Evolutionary conservation across 2,113 vertebrate genomes (phyloP), one percentile per base, ranked within the genome.

Genomic region (Erythrocercus mccallii): DNA sequence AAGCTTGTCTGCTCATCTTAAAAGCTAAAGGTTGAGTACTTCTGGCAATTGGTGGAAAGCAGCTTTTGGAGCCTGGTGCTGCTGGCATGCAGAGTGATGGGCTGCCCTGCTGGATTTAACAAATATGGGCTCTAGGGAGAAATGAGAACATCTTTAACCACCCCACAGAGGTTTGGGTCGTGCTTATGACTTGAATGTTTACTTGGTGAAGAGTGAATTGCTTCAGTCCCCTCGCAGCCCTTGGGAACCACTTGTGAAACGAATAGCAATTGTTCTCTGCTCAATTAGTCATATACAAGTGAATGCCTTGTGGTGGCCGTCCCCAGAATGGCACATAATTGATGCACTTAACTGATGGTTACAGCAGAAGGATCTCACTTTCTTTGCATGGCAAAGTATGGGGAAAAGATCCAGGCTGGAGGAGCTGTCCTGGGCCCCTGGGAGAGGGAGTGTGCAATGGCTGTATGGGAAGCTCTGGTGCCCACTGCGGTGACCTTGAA

Each of bases 171-270:
- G 64, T 88, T n/a, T 86, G 68, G 81, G 71, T 90, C 15, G 12
- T 91, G 94, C 72, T 86, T 83, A 64, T 6, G 64, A 81, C 76
- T 95, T 40, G 56, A 66, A 90, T 94, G 74, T 86, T 95, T 96
- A 35, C 51, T 90, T 56, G 90, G 60, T 92, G 88, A 96, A 81
- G 85, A 72, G 22, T 62, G 50, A 86, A 94, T 88, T 78, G 38
- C 37, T 73, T 80, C 60, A 17, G 82, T 51, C 28, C 58, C 60
- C 71, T 77, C 5, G 6, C 42, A 80, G 81, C 85, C 80, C 94
- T 92, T 71, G 92, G 82, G 88, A 95, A 51, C 93, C 85, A 92
- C 88, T 92, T 94, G 78, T 92, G 88, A 80, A 94, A 83, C 21
- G 69, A 96, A 86, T 48, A 92, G 76, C 85, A 88, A 81, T 83